phyloP scores from a whole-genome alignment of 2,797 vertebrate genomes.

The Oreonectes daqikongensis region DNA sequence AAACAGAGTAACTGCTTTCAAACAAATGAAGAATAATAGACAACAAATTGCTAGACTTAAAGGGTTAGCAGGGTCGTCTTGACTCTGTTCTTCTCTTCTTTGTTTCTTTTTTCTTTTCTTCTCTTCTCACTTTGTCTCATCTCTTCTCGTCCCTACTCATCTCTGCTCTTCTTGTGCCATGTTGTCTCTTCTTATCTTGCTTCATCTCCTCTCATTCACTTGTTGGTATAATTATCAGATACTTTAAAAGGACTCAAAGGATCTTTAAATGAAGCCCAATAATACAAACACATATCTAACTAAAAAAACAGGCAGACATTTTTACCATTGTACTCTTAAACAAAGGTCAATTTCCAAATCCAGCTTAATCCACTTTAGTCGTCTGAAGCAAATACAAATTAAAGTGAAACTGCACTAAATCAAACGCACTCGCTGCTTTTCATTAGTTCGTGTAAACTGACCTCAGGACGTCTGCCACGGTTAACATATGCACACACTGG shows the following conservation, averaged over 20 bases:
- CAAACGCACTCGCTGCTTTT: constrained; percentile 7
- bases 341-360: background rate
- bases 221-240: background rate
- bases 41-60: constrained; percentile 48
- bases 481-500: constrained; percentile 93
- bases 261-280: background rate
- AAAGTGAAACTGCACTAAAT: constrained; percentile 13
- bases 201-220: background rate
- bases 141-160: background rate
- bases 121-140: background rate
- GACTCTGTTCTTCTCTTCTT: background rate
- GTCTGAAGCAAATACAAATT: background rate
- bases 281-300: background rate
- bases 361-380: background rate
- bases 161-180: background rate
- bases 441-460: constrained; percentile 59
- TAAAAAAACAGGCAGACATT: background rate
- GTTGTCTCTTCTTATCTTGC: background rate
- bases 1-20: constrained; percentile 64
- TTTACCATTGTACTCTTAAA: background rate
- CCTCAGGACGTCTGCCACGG: constrained; percentile 92
- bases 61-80: background rate
- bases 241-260: no score
- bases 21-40: constrained; percentile 70
- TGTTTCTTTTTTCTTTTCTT: background rate